Evolutionary conservation across 2,888 invertebrate species (phyloP), one percentile per base, ranked within the genome.

Genomic region (Iphiclides podalirius): DNA sequence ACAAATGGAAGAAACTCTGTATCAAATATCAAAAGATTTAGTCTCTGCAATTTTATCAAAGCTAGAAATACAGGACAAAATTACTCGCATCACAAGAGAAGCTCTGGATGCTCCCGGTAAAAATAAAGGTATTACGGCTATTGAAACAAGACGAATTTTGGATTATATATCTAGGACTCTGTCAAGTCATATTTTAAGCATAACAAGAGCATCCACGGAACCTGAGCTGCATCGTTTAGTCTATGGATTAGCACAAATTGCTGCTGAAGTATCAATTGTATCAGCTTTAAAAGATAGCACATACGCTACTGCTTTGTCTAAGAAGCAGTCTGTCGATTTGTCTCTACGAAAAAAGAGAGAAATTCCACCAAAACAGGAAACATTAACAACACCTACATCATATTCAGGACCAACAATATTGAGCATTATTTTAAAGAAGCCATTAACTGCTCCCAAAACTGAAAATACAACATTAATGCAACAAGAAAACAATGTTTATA

Each of bases 41-140:
- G 84, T 88, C 16, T 75, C 80, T n/a, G 72, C 87, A 23, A 85
- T 88, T 48, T 64, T 88, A 52, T 70, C 79, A 0, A 87, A 87
- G 54, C 63, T 88, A 48, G 86, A 88, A 64, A 76, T 81, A 36
- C 88, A 88, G 66, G 87, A 88, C 53, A 88, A 86, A 73, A 84
- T 88, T 28, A 88, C 88, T 1, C 75, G 83, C 65, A 79, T 88
- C 13, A 86, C 87, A 1, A 75, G 71, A 58, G 85, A 87, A 58
- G 88, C 88, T 8, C 66, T 87, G 2, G 84, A 86, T 59, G 85
- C 86, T 1, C 79, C 86, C 2, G 86, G 86, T 0, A 83, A 79
- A 64, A 79, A 72, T 57, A 86, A 82, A 66, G 87, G 87, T 1
- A 79, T 86, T 39, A 84, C 84, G 15, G 88, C 88, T 8, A 88